Conservation (phyloP, 2,797 vertebrate genomes). For the Ptychobarbus kaznakovi region DNA sequence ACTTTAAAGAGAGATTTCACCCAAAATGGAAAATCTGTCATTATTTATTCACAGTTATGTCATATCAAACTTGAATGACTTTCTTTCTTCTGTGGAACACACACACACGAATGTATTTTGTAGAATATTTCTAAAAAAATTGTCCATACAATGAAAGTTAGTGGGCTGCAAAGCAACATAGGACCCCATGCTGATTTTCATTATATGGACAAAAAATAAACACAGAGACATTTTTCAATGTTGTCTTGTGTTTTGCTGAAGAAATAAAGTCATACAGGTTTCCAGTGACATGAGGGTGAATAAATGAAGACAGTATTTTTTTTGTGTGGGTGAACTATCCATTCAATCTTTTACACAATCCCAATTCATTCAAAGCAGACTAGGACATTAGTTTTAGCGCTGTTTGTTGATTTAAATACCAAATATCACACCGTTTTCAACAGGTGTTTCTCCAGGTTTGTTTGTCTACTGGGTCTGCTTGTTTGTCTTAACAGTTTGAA, state of each 20-base stretch:
- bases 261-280: neutral
- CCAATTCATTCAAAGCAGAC: neutral
- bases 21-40: neutral
- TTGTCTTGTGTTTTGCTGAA: neutral
- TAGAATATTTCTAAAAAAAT: neutral
- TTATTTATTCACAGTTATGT: neutral
- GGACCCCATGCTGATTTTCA: neutral
- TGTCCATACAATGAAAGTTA: neutral
- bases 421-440: conserved; percentile 1
- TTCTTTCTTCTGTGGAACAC: neutral
- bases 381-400: neutral
- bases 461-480: conserved; percentile 26
- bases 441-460: conserved; percentile 1
- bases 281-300: neutral
- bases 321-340: neutral
- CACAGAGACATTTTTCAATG: neutral
- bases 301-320: neutral
- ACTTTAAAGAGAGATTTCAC: neutral
- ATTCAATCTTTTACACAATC: neutral
- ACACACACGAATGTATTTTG: neutral
- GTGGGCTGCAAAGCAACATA: no score
- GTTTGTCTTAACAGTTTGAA: conserved; percentile 30
- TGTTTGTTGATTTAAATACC: conserved; percentile 22
- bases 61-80: neutral
- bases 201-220: neutral